Evolutionary conservation across 2,888 invertebrate genomes (phyloP).

Genomic region (Cryptosula pallasiana): DNA sequence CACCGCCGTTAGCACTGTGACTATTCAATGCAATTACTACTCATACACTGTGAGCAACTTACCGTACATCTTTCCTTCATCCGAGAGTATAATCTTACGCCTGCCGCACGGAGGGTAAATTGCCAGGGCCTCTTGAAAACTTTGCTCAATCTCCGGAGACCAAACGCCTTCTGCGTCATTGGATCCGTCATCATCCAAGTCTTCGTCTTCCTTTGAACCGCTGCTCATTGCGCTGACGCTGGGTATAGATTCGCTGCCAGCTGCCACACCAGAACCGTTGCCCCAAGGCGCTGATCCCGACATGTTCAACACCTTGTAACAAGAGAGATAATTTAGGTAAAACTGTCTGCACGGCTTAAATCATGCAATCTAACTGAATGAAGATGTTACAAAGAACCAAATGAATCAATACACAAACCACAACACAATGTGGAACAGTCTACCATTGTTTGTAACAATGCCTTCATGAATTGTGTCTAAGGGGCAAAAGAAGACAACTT

Average conservation of each 20-base stretch:
- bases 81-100: constrained; percentile 97
- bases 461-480: background rate
- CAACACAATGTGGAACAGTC: background rate
- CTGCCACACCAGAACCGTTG: background rate
- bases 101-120: constrained; percentile 99
- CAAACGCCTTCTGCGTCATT: constrained; percentile 97
- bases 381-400: no score
- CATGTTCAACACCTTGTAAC: constrained; percentile 11
- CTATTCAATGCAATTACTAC: no score
- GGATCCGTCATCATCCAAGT: constrained; percentile 72
- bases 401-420: background rate
- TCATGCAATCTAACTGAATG: no score
- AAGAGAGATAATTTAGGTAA: no score
- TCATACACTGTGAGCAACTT: no score
- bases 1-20: no score
- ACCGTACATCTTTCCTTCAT: constrained; percentile 99
- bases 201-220: constrained; percentile 64
- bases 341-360: no score
- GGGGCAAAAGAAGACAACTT: background rate
- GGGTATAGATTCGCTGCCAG: background rate
- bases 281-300: background rate
- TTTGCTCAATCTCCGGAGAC: constrained; percentile 99
- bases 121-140: constrained; percentile 98
- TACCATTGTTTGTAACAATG: background rate
- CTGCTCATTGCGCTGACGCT: constrained; percentile 21